Evolutionary conservation across 2,888 invertebrate species (phyloP), one percentile per base, ranked within the genome.

Genomic region (Pimpla rufipes): DNA sequence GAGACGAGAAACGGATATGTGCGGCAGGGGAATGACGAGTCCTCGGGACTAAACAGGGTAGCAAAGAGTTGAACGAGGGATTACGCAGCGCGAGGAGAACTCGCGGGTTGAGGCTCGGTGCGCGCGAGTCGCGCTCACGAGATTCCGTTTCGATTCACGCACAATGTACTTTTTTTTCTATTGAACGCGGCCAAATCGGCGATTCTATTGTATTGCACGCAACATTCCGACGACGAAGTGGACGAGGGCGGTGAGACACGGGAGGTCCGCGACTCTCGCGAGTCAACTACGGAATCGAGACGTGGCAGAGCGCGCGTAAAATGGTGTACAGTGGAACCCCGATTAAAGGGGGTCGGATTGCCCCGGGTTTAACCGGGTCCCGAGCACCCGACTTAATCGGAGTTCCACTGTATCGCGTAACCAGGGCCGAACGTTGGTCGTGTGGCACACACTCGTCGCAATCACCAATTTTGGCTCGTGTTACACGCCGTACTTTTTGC

Each of bases 21-120:
- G 57, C 29, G 37, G 50, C 37, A 37, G 68, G 45, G 78, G 50
- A 71, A 71, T 18, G 67, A 18, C 68, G 21, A 88, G 88, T 90
- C 89, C 88, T 87, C 86, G 89, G 90, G 91, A 90, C 90, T 87
- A 90, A 90, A 91, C 90, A 91, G 91, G 91, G 91, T 91, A 90
- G 89, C 87, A 80, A 59, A 3, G 29, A 82, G 64, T 73, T 76
- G 47, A 47, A 79, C 57, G 71, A 79, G 70, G 55, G 64, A 47
- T 62, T 10, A 37, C 40, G 62, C 52, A 37, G 37, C 52, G 42
- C 52, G 42, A 29, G 21, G 64, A 52, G 13, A 45, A 47, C 62
- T 75, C 62, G 67, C 78, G 74, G 50, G 67, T 23, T 55, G 23
- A 10, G 21, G 21, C 13, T 23, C 10, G 8, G 55, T 18, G 50